Conservation (phyloP, 2,888 invertebrate genomes). For the Agelastica alni region DNA sequence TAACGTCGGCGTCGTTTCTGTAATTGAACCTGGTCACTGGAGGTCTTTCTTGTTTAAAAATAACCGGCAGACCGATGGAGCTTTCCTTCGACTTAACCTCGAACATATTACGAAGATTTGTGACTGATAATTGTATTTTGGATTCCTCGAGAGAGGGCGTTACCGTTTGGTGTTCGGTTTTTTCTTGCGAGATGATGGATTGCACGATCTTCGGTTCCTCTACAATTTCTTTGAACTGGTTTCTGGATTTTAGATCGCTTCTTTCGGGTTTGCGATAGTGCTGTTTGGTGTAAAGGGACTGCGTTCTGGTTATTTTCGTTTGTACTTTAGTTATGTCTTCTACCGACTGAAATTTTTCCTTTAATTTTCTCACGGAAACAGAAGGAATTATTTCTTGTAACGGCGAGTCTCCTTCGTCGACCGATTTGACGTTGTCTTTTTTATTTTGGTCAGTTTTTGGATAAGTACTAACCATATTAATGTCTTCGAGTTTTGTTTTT, state of each 20-base stretch:
- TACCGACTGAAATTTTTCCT: slow-evolving; percentile 5
- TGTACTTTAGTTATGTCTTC: neutral
- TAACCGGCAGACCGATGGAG: slow-evolving; percentile 8
- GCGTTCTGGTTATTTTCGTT: neutral
- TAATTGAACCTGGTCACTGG: slow-evolving; percentile 7
- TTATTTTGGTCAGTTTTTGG: neutral
- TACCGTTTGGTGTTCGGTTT: neutral
- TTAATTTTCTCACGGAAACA: slow-evolving; percentile 23
- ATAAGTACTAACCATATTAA: neutral
- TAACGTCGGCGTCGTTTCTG: neutral
- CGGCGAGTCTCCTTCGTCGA: neutral
- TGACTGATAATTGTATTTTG: slow-evolving; percentile 27
- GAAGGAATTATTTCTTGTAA: neutral
- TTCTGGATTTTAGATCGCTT: neutral
- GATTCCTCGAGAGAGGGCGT: slow-evolving; percentile 1
- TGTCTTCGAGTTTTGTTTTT: neutral
- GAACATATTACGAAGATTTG: slow-evolving; percentile 31
- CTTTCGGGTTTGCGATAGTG: neutral
- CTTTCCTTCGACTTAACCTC: slow-evolving; percentile 28
- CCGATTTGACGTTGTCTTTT: neutral
- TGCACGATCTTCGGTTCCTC: neutral
- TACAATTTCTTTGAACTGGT: too few species aligned
- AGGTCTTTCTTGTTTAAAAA: slow-evolving; percentile 12
- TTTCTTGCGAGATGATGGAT: neutral
- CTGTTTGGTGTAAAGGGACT: too few species aligned